Base-by-base conservation (phyloP, 2,888 invertebrate species). In the Unio pictorum region DNA sequence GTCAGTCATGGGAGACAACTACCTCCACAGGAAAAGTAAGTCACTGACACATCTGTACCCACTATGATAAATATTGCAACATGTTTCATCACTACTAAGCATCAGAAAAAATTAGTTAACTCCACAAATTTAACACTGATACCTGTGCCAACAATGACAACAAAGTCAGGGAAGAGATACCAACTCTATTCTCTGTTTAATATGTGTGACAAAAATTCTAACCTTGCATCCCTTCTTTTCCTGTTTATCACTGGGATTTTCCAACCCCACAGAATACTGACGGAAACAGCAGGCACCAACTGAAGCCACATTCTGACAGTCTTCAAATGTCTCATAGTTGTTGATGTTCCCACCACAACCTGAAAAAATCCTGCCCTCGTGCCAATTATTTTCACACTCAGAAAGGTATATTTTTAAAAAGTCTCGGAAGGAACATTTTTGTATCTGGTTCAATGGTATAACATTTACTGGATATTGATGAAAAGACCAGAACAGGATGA, bases 321-420 rank as follows among this genome's bases (percentile, higher is more conserved):
- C 82, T 61, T 81, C 80, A 34, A 84, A 64, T 23, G 80, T 81
- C 73, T 78, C 76, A 70, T 84, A 88, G 76, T 87, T 88, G 80
- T 87, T 88, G 18, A 84, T 77, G 71, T 88, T 88, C 18, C 87
- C 87, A 62, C 86, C 86, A 81, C 87, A 88, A 30, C 87, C 87
- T 87, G 67, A 5, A 55, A 55, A 58, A 26, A 65, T 45, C 11
- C 45, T 11, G 45, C 45, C 45, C 11, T 45, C 3, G 11, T 26
- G n/a, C 26, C 55, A n/a, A 62, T 28, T 62, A 23, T 26, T 28
- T 28, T 15, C 3, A 55, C 1, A n/a, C 18, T 26, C 26, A n/a
- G 28, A 57, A 57, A 57, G 20, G 1, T 30, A 7, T 11, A 28
- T 45, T 65, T 18, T 56, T 11, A 45, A 45, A 63, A 20, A 28